phyloP scores from a whole-genome alignment of 2,797 vertebrate species.

The Siniperca scherzeri region DNA sequence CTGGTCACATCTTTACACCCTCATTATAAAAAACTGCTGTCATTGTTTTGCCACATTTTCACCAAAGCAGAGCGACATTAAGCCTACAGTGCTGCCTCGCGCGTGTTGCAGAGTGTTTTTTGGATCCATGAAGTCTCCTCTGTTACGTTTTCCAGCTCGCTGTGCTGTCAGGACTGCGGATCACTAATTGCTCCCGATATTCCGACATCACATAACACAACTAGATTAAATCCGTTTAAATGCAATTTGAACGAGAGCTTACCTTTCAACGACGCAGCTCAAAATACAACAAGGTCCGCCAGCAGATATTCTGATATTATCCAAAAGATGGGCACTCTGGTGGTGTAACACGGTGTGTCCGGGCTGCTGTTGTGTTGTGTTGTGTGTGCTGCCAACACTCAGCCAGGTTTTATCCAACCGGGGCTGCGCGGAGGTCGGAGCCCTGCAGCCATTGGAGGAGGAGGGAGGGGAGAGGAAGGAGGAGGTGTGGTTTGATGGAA shows the following conservation, averaged over 20 bases:
- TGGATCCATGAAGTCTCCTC: constrained; percentile 11
- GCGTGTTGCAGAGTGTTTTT: background rate
- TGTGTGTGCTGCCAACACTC: constrained; percentile 59
- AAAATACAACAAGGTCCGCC: constrained; percentile 36
- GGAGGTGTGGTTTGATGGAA: constrained; percentile 62
- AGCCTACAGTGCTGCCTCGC: background rate
- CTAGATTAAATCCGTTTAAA: background rate
- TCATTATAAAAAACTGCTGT: background rate
- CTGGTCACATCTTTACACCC: background rate
- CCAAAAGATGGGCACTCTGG: constrained; percentile 61
- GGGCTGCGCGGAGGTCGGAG: constrained; percentile 65
- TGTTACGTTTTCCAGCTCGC: background rate
- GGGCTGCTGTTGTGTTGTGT: constrained; percentile 21
- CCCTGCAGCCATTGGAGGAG: constrained; percentile 79
- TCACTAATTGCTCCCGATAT: background rate
- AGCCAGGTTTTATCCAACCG: constrained; percentile 82
- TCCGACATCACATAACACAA: background rate
- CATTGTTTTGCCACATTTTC: background rate
- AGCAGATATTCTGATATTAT: constrained; percentile 73
- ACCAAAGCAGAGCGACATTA: background rate
- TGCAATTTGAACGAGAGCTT: constrained; percentile 23
- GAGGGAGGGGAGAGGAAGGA: constrained; percentile 22
- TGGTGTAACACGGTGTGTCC: constrained; percentile 29
- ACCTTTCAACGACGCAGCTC: constrained; percentile 69
- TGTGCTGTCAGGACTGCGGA: constrained; percentile 3